phyloP scores from a whole-genome alignment of 2,888 invertebrate genomes.

The Drosophila neutralis region DNA sequence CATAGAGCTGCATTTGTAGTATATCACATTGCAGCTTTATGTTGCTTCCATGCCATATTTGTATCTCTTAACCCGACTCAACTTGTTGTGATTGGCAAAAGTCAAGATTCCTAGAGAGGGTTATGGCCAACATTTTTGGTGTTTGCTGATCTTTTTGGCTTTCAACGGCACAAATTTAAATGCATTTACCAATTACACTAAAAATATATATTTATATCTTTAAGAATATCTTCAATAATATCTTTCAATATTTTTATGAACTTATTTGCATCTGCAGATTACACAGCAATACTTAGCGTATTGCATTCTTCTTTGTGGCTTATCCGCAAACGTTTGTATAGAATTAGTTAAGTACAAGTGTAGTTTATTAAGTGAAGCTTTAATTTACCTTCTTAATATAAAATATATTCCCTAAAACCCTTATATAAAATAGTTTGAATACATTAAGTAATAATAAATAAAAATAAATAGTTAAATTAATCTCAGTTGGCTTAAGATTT shows the following conservation, averaged over 20 bases:
- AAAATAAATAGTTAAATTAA: too few relatives aligned
- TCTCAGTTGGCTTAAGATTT: too few relatives aligned
- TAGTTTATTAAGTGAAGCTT: neutral
- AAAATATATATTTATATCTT: neutral
- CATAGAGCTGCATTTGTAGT: slow-evolving; percentile 38
- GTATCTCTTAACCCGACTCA: slow-evolving; percentile 34
- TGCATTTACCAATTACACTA: neutral
- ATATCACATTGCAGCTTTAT: slow-evolving; percentile 50
- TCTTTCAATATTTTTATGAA: neutral
- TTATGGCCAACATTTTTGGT: slow-evolving; percentile 63
- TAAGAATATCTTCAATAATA: fast-evolving
- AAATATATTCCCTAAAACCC: neutral
- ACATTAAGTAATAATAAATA: too few relatives aligned
- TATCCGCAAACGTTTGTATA: neutral
- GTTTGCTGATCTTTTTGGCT: slow-evolving; percentile 44
- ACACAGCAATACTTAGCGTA: too few relatives aligned
- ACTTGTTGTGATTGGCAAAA: slow-evolving; percentile 52
- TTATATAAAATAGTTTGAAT: too few relatives aligned
- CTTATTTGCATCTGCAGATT: neutral
- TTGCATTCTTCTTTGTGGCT: neutral
- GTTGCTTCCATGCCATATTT: slow-evolving; percentile 50
- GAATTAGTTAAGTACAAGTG: neutral
- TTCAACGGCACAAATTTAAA: neutral
- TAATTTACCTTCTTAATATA: neutral
- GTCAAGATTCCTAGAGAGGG: slow-evolving; percentile 40